Base-by-base conservation (phyloP, 2,888 invertebrate species). In the Athalia rosae region DNA sequence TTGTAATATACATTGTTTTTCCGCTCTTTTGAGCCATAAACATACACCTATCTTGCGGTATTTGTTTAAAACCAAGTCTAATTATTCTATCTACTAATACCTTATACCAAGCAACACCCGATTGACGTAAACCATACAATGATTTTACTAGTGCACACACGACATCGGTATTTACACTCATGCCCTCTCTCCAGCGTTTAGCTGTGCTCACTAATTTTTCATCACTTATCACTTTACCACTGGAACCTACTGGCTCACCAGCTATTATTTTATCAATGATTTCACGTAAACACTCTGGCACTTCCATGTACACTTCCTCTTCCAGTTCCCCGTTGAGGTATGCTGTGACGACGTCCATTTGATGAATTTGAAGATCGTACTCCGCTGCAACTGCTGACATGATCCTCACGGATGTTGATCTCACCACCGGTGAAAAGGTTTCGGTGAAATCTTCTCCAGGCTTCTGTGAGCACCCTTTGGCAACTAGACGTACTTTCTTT, bases 381-480 rank as follows among this genome's bases (percentile, higher is more conserved):
- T 67, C 50, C 13, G 53, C 67, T 50, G 67, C 45, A 67, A 67
- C 43, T 41, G 67, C 48, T 6, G 67, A 48, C 8, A 67, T 11
- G 13, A 67, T 15, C 13, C 47, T 13, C 28, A 67, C 41, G 7
- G 62, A 62, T 41, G 62, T 62, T 41, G 62, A 15, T 15, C 62
- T n/a, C 9, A 41, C 62, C 67, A 67, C 74, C 41, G 74, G 45
- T n/a, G 59, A 43, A 61, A 13, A 74, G 4, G 43, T 74, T 45
- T 74, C 59, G 43, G 59, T 4, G 59, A 58, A 74, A 28, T 74
- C 43, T 11, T 45, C 13, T n/a, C 74, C 59, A 28, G 56, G 59
- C 62, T 77, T 45, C 67, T 78, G 78, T 3, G 79, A 76, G 47
- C 77, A 81, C 6, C 79, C 80, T 48, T 67, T 74, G 2, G 80